A percentile compares a stretch with the other conserved stretches of the same genome.
These are phyloP conservation scores for Agonopterix heracliana DNA, from an alignment of 2,888 invertebrate species.

Conservation along the genomic window DNA sequence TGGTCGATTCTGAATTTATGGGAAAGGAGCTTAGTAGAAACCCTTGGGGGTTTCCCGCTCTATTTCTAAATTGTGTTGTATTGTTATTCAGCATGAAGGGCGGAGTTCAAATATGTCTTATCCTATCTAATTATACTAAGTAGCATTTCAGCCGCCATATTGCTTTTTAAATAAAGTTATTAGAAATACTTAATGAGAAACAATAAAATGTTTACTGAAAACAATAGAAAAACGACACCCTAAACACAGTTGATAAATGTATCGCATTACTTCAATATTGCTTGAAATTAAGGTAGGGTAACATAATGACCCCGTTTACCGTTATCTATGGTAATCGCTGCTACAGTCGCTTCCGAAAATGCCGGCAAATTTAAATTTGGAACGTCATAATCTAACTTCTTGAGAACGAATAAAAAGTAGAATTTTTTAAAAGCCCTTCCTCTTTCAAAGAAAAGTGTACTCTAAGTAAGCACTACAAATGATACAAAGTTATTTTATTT, in stretches of 20 bases:
- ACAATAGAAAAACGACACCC: conserved; percentile 37
- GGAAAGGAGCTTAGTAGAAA: conserved; percentile 46
- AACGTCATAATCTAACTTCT: conserved; percentile 67
- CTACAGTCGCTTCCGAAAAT: conserved; percentile 46
- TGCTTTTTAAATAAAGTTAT: conserved; percentile 38
- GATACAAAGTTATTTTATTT: conserved; percentile 23
- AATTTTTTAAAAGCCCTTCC: conserved; percentile 1
- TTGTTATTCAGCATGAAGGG: conserved; percentile 37
- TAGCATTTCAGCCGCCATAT: conserved; percentile 12
- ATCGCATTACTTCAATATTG: conserved; percentile 47
- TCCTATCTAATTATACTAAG: conserved; percentile 41
- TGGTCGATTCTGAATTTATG: conserved; percentile 59
- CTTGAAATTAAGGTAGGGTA: conserved; percentile 51
- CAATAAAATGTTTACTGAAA: conserved; percentile 51
- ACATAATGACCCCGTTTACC: conserved; percentile 64
- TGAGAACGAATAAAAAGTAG: neutral
- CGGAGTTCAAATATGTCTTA: conserved; percentile 37
- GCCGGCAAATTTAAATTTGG: conserved; percentile 65
- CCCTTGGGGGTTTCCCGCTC: conserved; percentile 45
- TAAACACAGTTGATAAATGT: conserved; percentile 57
- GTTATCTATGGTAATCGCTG: conserved; percentile 61
- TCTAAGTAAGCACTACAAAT: conserved; percentile 14
- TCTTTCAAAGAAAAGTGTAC: conserved; percentile 13
- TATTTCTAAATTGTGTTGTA: conserved; percentile 51
- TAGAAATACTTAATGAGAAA: conserved; percentile 48